Base-by-base conservation (phyloP, 2,888 invertebrate species). In the Omphaloscelis lunosa region DNA sequence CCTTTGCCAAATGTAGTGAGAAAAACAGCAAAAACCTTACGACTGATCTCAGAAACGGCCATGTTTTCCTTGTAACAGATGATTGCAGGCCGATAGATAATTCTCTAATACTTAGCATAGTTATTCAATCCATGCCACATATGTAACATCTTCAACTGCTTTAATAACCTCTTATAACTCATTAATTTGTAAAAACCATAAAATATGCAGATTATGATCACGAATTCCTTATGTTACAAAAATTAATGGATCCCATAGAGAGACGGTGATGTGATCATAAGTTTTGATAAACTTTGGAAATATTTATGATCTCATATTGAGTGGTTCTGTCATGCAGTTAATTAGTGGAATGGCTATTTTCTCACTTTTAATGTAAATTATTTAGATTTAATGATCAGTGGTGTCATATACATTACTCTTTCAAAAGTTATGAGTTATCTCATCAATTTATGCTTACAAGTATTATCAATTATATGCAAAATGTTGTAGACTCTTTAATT, bases 181-280 rank as follows among this genome's bases (percentile, higher is more conserved):
- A 79, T 84, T 84, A 75, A 86, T 86, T 80, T 72, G 48, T 72
- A 72, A 72, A 79, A 72, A 68, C 23, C 53, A 77, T 84, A 66
- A 84, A 86, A 80, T 74, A 84, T 80, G 29, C 58, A 81, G 73
- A 86, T 86, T 67, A 75, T 65, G 59, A 80, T 86, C 77, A 84
- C 9, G 72, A 63, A 74, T 82, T 71, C 39, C 75, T 74, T 72
- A 73, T 62, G 53, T 71, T 80, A 41, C 29, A 45, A 74, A 77
- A 82, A 75, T 77, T 86, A 61, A 84, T 77, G 61, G 65, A 65
- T 65, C 62, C 70, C n/a, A 53, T 75, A 68, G 39, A 68, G 39
- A 79, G 59, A 70, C 39, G 59, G 5, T 70, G 74, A 77, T 69
- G 67, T 56, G 73, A 75, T 82, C 71, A 34, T 75, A 66, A 65